Conservation (phyloP, 2,797 vertebrate species). For the Alcedo quadribrachys region DNA sequence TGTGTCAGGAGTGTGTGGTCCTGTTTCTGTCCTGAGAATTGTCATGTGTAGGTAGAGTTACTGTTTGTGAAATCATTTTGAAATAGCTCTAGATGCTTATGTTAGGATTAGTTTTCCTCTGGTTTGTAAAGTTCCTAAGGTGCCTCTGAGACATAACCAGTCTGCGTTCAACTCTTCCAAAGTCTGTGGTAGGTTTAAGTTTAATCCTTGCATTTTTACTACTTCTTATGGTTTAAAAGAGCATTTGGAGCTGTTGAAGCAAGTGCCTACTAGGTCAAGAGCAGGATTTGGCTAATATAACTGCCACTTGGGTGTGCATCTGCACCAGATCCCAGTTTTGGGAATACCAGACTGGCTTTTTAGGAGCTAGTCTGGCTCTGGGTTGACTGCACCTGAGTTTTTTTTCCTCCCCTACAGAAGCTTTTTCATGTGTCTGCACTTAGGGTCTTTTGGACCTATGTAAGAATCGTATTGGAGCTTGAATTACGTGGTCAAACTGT, state of each 20-base stretch:
- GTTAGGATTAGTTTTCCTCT: neutral
- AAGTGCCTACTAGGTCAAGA: neutral
- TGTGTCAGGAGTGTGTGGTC: neutral
- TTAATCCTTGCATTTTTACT: neutral
- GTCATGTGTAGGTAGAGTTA: neutral
- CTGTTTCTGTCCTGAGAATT: neutral
- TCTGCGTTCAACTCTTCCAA: neutral
- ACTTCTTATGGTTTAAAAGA: neutral
- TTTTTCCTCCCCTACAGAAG: neutral
- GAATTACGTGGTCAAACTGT: neutral
- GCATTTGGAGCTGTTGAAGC: neutral
- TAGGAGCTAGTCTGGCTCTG: neutral
- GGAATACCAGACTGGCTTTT: neutral
- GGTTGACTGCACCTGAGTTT: neutral
- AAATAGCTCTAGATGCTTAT: neutral
- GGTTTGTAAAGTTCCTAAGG: neutral
- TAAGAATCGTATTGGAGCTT: neutral
- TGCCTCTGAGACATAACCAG: neutral
- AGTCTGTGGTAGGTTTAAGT: neutral
- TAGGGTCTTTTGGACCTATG: neutral
- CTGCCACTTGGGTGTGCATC: neutral
- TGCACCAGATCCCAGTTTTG: neutral
- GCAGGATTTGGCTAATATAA: neutral
- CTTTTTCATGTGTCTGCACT: neutral
- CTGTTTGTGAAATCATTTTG: constrained; percentile 5